phyloP scores from a whole-genome alignment of 2,797 vertebrate genomes.

The Sandelia bainsii region DNA sequence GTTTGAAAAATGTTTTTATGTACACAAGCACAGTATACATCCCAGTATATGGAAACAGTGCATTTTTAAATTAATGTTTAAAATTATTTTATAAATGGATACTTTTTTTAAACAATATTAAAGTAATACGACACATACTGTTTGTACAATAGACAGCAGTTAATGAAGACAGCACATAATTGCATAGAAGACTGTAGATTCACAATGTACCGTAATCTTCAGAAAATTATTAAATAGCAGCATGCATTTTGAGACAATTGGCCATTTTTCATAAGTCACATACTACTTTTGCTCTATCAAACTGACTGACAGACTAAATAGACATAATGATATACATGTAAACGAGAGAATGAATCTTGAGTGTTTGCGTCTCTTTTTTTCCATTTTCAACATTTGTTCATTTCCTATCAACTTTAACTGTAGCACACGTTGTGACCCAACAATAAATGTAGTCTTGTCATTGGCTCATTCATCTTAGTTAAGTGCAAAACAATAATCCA shows the following conservation, averaged over 20 bases:
- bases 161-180: slow-evolving; percentile 26
- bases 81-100: slow-evolving; percentile 21
- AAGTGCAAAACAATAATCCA: slow-evolving; percentile 54
- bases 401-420: neutral
- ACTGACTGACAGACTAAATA: slow-evolving; percentile 3
- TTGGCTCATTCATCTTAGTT: slow-evolving; percentile 30
- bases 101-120: slow-evolving; percentile 25
- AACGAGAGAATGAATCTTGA: neutral
- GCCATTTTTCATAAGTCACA: slow-evolving; percentile 33
- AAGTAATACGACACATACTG: neutral
- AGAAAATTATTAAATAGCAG: slow-evolving; percentile 42
- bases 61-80: slow-evolving; percentile 7
- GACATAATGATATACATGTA: slow-evolving; percentile 25
- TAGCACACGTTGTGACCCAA: neutral
- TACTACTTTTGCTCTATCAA: neutral
- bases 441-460: slow-evolving; percentile 16
- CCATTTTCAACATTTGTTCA: neutral
- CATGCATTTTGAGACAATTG: slow-evolving; percentile 52
- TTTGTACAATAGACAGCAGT: slow-evolving; percentile 16
- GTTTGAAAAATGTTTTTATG: slow-evolving; percentile 36
- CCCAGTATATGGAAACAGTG: slow-evolving; percentile 30
- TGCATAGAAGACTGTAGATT: slow-evolving; percentile 50
- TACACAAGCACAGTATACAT: slow-evolving; percentile 52
- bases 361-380: neutral
- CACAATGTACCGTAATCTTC: slow-evolving; percentile 28